Conservation (phyloP, 1,140 invertebrate species). For the Drosophila lini region DNA sequence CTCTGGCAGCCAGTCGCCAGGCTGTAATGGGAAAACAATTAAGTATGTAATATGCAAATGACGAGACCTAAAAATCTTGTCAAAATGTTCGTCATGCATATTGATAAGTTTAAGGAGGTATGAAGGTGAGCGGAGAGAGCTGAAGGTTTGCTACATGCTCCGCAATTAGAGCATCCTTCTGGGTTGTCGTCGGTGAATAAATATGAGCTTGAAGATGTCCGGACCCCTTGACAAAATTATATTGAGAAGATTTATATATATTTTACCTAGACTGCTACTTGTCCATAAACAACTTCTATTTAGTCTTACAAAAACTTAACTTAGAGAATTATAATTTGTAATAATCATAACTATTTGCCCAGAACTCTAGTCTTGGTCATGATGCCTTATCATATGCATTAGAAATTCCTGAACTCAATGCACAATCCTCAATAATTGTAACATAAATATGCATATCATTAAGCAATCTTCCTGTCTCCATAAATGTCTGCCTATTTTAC, state of each 20-base stretch:
- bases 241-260: background rate
- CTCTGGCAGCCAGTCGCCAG: constrained; percentile 32
- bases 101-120: constrained; percentile 47
- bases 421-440: constrained; percentile 23
- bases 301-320: background rate
- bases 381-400: background rate
- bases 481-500: constrained; percentile 33
- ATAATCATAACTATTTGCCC: background rate
- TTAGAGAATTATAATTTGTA: background rate
- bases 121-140: background rate
- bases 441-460: constrained; percentile 56
- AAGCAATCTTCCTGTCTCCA: constrained; percentile 22
- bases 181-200: constrained; percentile 21
- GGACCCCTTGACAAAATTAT: background rate
- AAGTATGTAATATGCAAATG: constrained; percentile 79
- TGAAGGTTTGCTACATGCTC: background rate
- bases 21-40: constrained; percentile 77
- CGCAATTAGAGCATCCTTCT: constrained; percentile 27
- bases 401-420: constrained; percentile 13
- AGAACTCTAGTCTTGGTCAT: too few relatives aligned
- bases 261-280: background rate
- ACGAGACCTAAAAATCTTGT: constrained; percentile 53
- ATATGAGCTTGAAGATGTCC: constrained; percentile 7
- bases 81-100: constrained; percentile 58
- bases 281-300: background rate